Percentiles rank a stretch among this genome's conserved stretches.
These are phyloP conservation scores for Cliona cf. orientalis DNA, from an alignment of 37 sponge, comb jelly and placozoan genomes.

Conservation along the genomic window DNA sequence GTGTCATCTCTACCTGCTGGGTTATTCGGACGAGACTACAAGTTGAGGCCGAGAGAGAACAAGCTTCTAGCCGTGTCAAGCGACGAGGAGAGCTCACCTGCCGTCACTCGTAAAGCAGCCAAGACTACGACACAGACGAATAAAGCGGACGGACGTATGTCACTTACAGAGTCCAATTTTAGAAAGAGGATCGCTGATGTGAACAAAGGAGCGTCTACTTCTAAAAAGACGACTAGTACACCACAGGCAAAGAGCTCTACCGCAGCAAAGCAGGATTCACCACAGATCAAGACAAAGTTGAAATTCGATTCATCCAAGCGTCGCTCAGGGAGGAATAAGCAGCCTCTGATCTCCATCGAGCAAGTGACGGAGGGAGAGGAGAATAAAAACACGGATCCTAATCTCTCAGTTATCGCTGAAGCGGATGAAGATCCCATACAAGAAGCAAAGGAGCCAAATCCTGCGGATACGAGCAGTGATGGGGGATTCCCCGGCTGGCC, in stretches of 20 bases:
- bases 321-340: not conserved
- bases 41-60: no score
- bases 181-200: not conserved
- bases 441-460: not conserved
- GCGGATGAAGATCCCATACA: not conserved
- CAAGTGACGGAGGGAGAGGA: not conserved
- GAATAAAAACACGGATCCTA: not conserved
- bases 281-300: not conserved
- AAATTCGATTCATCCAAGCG: not conserved
- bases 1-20: no score
- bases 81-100: not conserved
- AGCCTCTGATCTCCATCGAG: not conserved
- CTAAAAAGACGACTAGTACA: not conserved
- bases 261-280: not conserved
- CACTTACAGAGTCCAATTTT: conserved; percentile 21
- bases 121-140: no score
- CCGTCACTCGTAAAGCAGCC: not conserved
- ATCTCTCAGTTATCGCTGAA: not conserved
- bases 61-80: conserved; percentile 3
- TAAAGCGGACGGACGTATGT: not conserved
- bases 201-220: not conserved
- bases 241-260: not conserved
- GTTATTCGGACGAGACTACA: no score
- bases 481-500: conserved; percentile 5
- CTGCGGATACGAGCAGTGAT: no score